Percentiles rank a stretch among this genome's conserved stretches.
These are phyloP conservation scores for Lasius fuliginosus DNA, from an alignment of 2,888 invertebrate species.

Conservation along the genomic window DNA sequence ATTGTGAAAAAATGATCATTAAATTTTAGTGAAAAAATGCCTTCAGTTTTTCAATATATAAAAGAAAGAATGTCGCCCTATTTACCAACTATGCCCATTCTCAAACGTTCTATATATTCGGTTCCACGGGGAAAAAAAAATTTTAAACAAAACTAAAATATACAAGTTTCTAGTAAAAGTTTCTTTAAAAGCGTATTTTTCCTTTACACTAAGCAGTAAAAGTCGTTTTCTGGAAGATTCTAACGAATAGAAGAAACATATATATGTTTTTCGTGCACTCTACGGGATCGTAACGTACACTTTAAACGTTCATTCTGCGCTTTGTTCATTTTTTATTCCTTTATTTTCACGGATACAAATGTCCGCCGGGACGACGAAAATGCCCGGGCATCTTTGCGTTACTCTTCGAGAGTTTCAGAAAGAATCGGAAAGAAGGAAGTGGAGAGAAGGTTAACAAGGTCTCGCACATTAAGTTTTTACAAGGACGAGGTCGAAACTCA, in stretches of 20 bases:
- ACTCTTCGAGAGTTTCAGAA: background rate
- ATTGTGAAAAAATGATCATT: background rate
- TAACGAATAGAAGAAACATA: background rate
- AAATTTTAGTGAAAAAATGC: background rate
- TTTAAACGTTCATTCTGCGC: constrained; percentile 26
- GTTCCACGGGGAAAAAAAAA: background rate
- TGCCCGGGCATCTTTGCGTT: background rate
- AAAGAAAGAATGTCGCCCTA: background rate
- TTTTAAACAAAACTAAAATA: background rate
- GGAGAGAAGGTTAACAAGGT: background rate
- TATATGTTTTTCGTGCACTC: background rate
- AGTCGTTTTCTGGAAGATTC: background rate
- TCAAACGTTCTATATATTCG: background rate
- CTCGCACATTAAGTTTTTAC: constrained; percentile 8
- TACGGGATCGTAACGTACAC: background rate
- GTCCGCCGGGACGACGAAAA: background rate
- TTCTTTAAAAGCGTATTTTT: background rate
- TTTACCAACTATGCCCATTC: background rate
- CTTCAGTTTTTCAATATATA: background rate
- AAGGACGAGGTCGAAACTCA: constrained; percentile 5
- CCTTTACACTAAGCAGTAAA: background rate
- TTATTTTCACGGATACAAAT: constrained; percentile 12
- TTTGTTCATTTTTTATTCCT: background rate
- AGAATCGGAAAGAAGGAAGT: background rate
- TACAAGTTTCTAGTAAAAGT: background rate